A percentile compares a stretch with the other conserved stretches of the same genome.
These are phyloP conservation scores for Tigriopus californicus DNA, from an alignment of 2,888 invertebrate genomes.

Conservation along the genomic window DNA sequence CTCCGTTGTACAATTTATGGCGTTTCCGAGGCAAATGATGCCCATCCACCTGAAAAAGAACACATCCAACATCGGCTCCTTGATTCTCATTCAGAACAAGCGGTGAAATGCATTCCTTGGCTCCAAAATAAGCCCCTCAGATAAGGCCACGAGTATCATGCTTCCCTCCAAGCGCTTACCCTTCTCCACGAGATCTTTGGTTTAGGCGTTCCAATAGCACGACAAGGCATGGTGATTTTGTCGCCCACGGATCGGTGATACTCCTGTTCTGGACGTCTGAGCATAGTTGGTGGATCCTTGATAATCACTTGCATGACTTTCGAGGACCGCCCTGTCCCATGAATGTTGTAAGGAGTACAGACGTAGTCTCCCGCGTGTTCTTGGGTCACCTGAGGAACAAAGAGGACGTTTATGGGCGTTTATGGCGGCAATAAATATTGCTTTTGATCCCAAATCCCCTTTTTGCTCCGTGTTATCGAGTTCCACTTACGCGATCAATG, in stretches of 20 bases:
- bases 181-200: slow-evolving; percentile 79
- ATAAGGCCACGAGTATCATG: background rate
- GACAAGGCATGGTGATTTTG: slow-evolving; percentile 84
- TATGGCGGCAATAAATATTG: background rate
- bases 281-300: slow-evolving; percentile 3
- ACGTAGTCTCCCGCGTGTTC: slow-evolving; percentile 85
- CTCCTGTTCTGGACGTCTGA: slow-evolving; percentile 25
- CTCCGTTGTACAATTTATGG: slow-evolving; percentile 59
- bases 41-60: slow-evolving; percentile 45
- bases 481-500: slow-evolving; percentile 31
- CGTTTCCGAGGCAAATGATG: slow-evolving; percentile 59
- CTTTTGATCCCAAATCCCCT: background rate
- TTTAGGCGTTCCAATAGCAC: slow-evolving; percentile 70
- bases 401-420: background rate
- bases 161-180: background rate
- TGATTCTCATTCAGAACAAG: too few species aligned
- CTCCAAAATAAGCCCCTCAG: background rate
- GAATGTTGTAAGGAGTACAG: slow-evolving; percentile 84
- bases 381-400: slow-evolving; percentile 43
- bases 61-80: background rate
- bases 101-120: too few species aligned
- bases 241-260: slow-evolving; percentile 80
- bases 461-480: background rate
- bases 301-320: slow-evolving; percentile 48
- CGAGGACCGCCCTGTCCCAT: slow-evolving; percentile 82